Percentiles rank a stretch among this genome's conserved stretches.
Evolutionary conservation across 2,888 invertebrate species (phyloP).

Genomic region (Diarsia mendica): DNA sequence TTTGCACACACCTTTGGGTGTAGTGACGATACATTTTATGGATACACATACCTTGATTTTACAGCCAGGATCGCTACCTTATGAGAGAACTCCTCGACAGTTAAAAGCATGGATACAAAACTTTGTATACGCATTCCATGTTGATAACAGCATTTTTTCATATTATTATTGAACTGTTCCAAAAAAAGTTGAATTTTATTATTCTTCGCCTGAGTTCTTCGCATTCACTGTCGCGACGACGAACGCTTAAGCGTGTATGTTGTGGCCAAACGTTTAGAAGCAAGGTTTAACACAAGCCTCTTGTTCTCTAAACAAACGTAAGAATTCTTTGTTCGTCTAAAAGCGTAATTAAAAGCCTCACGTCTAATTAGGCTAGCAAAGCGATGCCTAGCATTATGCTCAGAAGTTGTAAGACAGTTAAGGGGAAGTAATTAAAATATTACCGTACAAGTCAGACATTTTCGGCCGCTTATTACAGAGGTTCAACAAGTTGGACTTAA

Average conservation of each 20-base stretch:
- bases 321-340: constrained; percentile 62
- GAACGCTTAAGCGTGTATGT: neutral
- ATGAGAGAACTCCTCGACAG: neutral
- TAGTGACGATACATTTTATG: neutral
- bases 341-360: constrained; percentile 81
- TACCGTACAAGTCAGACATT: constrained; percentile 79
- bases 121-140: neutral
- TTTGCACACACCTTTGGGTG: neutral
- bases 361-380: constrained; percentile 77
- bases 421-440: constrained; percentile 85
- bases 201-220: too few relatives aligned
- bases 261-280: neutral
- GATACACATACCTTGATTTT: too few relatives aligned
- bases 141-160: neutral
- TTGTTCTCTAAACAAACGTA: constrained; percentile 28
- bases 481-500: constrained; percentile 78
- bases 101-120: neutral
- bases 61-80: too few relatives aligned
- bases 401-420: constrained; percentile 81
- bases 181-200: too few relatives aligned
- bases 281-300: constrained; percentile 5
- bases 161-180: too few relatives aligned
- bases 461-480: constrained; percentile 73
- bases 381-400: constrained; percentile 70
- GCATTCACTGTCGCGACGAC: neutral